Evolutionary conservation across 2,797 vertebrate species (phyloP).

Genomic region (Aratinga solstitialis): DNA sequence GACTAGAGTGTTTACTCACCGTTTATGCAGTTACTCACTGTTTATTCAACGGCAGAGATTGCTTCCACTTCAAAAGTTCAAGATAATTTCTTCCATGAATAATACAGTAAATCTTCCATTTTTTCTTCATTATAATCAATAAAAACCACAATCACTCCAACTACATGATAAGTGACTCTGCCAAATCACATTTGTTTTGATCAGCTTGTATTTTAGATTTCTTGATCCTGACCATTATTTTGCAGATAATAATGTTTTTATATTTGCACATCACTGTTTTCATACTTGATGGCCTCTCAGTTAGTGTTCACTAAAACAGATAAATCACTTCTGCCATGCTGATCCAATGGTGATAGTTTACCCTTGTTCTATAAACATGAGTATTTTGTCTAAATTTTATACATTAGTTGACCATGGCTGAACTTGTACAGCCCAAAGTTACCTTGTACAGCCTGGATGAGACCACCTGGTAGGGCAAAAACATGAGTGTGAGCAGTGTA

Average conservation of each 20-base stretch:
- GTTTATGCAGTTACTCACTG: background rate
- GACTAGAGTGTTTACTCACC: background rate
- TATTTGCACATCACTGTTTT: constrained; percentile 28
- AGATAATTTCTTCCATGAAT: constrained; percentile 25
- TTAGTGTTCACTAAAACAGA: constrained; percentile 24
- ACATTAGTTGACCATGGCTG: background rate
- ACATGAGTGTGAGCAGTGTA: background rate
- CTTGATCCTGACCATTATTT: background rate
- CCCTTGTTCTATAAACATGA: background rate
- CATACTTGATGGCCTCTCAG: constrained; percentile 6
- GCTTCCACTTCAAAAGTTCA: constrained; percentile 9
- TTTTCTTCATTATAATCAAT: constrained; percentile 36
- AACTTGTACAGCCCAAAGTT: background rate
- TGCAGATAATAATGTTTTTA: constrained; percentile 18
- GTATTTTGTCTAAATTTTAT: background rate
- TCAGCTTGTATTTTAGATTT: constrained; percentile 16
- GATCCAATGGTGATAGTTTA: constrained; percentile 13
- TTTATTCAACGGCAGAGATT: background rate
- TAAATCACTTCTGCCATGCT: background rate
- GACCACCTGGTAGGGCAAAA: background rate
- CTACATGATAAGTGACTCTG: constrained; percentile 24
- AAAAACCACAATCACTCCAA: constrained; percentile 25
- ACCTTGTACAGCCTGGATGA: background rate
- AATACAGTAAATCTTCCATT: constrained; percentile 12
- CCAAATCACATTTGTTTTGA: constrained; percentile 55